phyloP scores from a whole-genome alignment of 2,797 vertebrate genomes.

The Mastacembelus armatus region DNA sequence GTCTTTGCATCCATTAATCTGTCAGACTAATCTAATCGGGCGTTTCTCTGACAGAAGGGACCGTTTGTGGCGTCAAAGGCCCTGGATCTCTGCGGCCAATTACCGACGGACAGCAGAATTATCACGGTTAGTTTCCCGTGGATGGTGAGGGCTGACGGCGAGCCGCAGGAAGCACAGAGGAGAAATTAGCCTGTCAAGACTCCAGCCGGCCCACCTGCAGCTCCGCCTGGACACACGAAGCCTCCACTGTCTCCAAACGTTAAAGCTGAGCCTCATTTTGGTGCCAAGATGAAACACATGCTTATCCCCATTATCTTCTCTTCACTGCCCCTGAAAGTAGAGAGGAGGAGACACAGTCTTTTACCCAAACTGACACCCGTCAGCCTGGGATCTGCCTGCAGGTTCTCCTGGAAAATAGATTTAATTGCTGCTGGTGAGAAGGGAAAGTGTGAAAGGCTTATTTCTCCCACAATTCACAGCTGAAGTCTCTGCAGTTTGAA shows the following conservation, averaged over 20 bases:
- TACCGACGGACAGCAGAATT: conserved; percentile 49
- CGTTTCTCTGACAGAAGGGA: conserved; percentile 16
- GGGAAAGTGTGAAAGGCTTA: neutral
- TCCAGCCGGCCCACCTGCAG: conserved; percentile 36
- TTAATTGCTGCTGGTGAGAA: conserved; percentile 51
- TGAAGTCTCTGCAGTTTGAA: neutral
- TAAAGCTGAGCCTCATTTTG: conserved; percentile 6
- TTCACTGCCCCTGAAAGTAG: conserved; percentile 26
- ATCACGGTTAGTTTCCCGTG: conserved; percentile 40
- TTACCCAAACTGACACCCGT: conserved; percentile 44
- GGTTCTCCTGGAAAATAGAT: conserved; percentile 25
- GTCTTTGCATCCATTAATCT: conserved; percentile 27
- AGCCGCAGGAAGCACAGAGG: conserved; percentile 39
- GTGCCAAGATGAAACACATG: conserved; percentile 11
- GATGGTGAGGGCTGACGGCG: conserved; percentile 19
- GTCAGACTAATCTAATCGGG: conserved; percentile 30
- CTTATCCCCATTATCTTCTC: conserved; percentile 43
- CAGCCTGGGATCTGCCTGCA: conserved; percentile 24
- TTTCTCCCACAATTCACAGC: neutral
- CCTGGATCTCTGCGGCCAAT: conserved; percentile 46
- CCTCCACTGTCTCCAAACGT: conserved; percentile 22
- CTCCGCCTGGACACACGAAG: conserved; percentile 16
- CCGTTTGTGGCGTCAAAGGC: neutral
- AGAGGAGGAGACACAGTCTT: neutral
- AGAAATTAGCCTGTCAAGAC: conserved; percentile 53